Conservation (phyloP, 2,797 vertebrate genomes). For the Gadopsis marmoratus region DNA sequence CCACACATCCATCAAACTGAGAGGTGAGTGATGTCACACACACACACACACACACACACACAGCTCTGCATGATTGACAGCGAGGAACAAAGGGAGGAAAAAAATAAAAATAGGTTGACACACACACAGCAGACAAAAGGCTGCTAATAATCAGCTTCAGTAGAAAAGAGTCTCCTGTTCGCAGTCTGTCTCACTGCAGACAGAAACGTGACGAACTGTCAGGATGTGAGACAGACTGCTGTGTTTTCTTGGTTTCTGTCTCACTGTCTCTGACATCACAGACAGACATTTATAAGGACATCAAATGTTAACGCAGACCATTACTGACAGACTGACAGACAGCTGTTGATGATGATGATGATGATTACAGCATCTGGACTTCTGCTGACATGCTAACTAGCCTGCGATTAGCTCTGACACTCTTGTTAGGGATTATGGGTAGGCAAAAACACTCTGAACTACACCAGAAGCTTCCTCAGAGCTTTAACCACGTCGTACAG, state of each 20-base stretch:
- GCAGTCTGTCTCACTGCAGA: neutral
- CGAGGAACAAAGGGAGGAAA: constrained; percentile 41
- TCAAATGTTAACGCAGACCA: neutral
- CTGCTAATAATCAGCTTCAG: no score
- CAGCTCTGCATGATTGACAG: constrained; percentile 47
- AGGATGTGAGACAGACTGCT: neutral
- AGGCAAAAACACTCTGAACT: no score
- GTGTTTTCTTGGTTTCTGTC: neutral
- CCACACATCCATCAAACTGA: constrained; percentile 69
- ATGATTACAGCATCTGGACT: neutral
- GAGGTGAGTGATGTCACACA: constrained; percentile 59
- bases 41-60: constrained; percentile 30
- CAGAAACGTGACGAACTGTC: neutral
- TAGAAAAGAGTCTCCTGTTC: no score
- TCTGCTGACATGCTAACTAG: neutral
- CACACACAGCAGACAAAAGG: neutral
- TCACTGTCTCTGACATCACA: neutral
- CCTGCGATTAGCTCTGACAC: neutral
- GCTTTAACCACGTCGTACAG: no score
- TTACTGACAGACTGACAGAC: neutral
- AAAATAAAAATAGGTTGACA: constrained; percentile 32
- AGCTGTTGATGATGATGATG: neutral
- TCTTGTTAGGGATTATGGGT: no score
- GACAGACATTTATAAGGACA: neutral
- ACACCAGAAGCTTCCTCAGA: no score